phyloP scores from a whole-genome alignment of 2,113 vertebrate species.

The western clawed frog (Xenopus tropicalis) region UCB_Xtro_10.0 CM004447.2:130128001-130128500 shows the following conservation, averaged over 20 bases:
- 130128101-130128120: no score
- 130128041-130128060: not conserved
- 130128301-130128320: not conserved
- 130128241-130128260: not conserved
- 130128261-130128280: not conserved
- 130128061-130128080: not conserved
- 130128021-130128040: not conserved
- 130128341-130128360: not conserved
- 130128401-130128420: not conserved
- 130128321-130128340: not conserved
- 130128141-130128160: no score
- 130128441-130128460: not conserved
- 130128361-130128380: not conserved
- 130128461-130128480: not conserved
- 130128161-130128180: no score
- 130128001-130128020: no score
- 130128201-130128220: not conserved
- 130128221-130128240: no score
- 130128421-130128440: constrained; percentile 12
- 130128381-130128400: not conserved
- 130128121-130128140: no score
- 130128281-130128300: not conserved
- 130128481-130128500: not conserved
- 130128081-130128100: no score
- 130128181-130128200: not conserved